Percentiles rank a stretch among this genome's conserved stretches.
phyloP scores from a whole-genome alignment of 2,113 vertebrate genomes.

The Arvicanthis niloticus region DNA sequence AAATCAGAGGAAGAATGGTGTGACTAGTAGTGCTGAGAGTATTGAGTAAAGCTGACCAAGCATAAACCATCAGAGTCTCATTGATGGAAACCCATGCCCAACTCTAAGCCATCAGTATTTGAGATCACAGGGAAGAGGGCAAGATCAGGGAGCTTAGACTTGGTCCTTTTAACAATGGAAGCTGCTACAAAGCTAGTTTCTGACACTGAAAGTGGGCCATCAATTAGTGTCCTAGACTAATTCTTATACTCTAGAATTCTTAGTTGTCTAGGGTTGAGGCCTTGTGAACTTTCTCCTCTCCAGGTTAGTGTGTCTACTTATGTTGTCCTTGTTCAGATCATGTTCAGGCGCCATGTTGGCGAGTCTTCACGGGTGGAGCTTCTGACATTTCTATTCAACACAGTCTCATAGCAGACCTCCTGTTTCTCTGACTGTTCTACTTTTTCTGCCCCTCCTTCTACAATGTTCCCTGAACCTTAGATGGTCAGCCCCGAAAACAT shows the following conservation, averaged over 20 bases:
- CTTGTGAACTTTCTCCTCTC: neutral
- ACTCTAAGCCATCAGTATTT: neutral
- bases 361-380: neutral
- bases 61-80: neutral
- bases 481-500: neutral
- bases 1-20: neutral
- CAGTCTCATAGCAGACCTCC: neutral
- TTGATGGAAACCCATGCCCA: fast-evolving
- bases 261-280: neutral
- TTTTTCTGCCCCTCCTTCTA: neutral
- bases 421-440: neutral
- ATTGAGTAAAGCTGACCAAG: neutral
- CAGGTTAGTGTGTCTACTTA: neutral
- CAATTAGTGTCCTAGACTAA: neutral
- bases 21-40: neutral
- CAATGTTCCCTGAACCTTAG: neutral
- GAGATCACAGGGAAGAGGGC: neutral
- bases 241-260: neutral
- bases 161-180: neutral
- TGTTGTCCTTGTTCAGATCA: neutral
- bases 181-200: neutral
- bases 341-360: neutral
- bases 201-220: neutral
- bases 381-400: neutral
- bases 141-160: neutral